phyloP scores from a whole-genome alignment of 2,888 invertebrate species.

The Pseudeuparius sepicola region DNA sequence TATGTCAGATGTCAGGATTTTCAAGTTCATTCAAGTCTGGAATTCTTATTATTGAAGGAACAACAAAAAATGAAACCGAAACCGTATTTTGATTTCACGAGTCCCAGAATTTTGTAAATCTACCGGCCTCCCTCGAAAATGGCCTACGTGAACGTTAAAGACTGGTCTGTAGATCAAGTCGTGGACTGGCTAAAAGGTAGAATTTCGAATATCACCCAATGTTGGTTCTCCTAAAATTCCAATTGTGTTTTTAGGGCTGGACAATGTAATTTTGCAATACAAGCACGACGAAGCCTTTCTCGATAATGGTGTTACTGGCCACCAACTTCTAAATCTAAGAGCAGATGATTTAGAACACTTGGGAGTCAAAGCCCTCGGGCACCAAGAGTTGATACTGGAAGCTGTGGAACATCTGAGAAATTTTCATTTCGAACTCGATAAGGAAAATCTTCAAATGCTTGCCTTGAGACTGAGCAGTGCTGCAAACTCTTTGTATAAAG shows the following conservation, averaged over 20 bases:
- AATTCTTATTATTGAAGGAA: too few species aligned
- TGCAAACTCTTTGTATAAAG: conserved; percentile 67
- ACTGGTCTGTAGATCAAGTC: conserved; percentile 85
- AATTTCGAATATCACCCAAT: conserved; percentile 23
- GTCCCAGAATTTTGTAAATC: too few species aligned
- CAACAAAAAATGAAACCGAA: too few species aligned
- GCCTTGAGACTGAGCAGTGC: conserved; percentile 76
- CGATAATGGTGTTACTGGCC: conserved; percentile 72
- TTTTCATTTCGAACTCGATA: conserved; percentile 83
- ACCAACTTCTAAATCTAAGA: conserved; percentile 71
- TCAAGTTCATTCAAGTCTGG: too few species aligned
- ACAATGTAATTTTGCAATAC: conserved; percentile 69
- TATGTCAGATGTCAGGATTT: too few species aligned
- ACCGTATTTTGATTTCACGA: too few species aligned
- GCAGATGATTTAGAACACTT: conserved; percentile 83
- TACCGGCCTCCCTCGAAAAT: too few species aligned
- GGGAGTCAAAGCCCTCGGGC: conserved; percentile 78
- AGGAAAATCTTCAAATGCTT: conserved; percentile 85
- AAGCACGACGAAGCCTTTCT: conserved; percentile 62
- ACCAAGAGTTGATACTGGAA: conserved; percentile 87
- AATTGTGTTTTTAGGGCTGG: conserved; percentile 62
- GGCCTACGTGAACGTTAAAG: conserved; percentile 78
- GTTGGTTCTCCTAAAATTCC: too few species aligned
- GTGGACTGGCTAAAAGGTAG: conserved; percentile 84
- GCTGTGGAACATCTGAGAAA: conserved; percentile 83